phyloP scores from a whole-genome alignment of 2,797 vertebrate species.

The Gymnodraco acuticeps region DNA sequence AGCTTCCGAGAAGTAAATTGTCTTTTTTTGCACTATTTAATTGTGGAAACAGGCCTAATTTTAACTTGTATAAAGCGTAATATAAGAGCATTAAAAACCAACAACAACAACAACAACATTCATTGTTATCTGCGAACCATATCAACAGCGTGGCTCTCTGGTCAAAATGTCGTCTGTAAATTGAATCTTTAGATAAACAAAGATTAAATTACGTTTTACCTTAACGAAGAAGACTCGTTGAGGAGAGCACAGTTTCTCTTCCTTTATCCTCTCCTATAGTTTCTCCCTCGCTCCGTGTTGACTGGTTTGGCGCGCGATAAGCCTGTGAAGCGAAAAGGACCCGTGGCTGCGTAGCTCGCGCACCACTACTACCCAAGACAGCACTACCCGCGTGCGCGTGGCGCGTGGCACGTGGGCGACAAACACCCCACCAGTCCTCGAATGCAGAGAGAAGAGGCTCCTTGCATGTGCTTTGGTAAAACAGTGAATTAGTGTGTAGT shows the following conservation, averaged over 20 bases:
- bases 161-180: not conserved
- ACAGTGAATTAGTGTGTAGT: not conserved
- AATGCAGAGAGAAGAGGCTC: conserved; percentile 23
- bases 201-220: conserved; percentile 36
- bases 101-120: not conserved
- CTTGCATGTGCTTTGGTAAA: not conserved
- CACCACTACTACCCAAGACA: conserved; percentile 36
- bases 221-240: conserved; percentile 56
- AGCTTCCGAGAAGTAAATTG: not conserved
- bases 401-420: conserved; percentile 48
- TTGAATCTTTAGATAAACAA: not conserved
- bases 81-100: not conserved
- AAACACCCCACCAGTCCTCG: conserved; percentile 25
- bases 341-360: conserved; percentile 29
- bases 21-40: not conserved
- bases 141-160: not conserved
- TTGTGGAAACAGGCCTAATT: conserved; percentile 7
- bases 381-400: conserved; percentile 27
- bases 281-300: conserved; percentile 6
- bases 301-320: conserved; percentile 45
- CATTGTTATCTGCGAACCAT: not conserved
- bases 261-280: not conserved
- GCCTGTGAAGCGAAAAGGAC: conserved; percentile 18
- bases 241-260: not conserved
- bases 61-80: not conserved